Percentiles rank a stretch among this genome's conserved stretches.
phyloP scores from a whole-genome alignment of 2,113 vertebrate species.

The Seriola aureovittata region DNA sequence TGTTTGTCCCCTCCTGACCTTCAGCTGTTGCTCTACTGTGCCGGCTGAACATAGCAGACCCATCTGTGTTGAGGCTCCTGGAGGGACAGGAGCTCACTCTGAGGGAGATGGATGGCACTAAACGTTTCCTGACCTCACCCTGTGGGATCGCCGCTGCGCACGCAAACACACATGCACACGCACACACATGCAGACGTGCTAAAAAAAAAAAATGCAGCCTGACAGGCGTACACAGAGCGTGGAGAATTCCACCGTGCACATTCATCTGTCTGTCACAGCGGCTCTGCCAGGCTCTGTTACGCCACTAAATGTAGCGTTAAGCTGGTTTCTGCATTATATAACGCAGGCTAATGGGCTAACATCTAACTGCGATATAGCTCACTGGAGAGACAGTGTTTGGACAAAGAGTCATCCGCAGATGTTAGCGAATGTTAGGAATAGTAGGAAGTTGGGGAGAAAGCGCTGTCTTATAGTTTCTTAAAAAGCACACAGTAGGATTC shows the following conservation, averaged over 20 bases:
- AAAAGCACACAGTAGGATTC: neutral
- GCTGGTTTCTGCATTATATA: slow-evolving; percentile 58
- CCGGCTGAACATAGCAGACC: slow-evolving; percentile 34
- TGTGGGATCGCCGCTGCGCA: slow-evolving; percentile 12
- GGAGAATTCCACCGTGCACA: neutral
- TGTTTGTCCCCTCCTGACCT: slow-evolving; percentile 34
- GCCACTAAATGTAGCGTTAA: slow-evolving; percentile 53
- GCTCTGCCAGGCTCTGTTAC: slow-evolving; percentile 34
- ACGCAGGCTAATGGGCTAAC: slow-evolving; percentile 43
- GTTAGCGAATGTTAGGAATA: slow-evolving; percentile 16
- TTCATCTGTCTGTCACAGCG: slow-evolving; percentile 30
- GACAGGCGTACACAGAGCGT: neutral
- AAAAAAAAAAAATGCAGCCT: slow-evolving; percentile 15
- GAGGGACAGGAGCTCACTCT: slow-evolving; percentile 43
- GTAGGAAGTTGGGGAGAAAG: neutral
- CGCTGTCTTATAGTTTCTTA: neutral
- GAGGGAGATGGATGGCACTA: slow-evolving; percentile 49
- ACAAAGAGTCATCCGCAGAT: slow-evolving; percentile 11
- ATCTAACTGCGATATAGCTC: slow-evolving; percentile 25
- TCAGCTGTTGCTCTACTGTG: slow-evolving; percentile 38
- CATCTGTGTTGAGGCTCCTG: slow-evolving; percentile 48
- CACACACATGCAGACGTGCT: neutral
- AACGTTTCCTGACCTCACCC: slow-evolving; percentile 51
- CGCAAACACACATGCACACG: neutral
- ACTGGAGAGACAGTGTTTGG: slow-evolving; percentile 44